Evolutionary conservation across 2,888 invertebrate genomes (phyloP).

Genomic region (Eupsilia transversa): DNA sequence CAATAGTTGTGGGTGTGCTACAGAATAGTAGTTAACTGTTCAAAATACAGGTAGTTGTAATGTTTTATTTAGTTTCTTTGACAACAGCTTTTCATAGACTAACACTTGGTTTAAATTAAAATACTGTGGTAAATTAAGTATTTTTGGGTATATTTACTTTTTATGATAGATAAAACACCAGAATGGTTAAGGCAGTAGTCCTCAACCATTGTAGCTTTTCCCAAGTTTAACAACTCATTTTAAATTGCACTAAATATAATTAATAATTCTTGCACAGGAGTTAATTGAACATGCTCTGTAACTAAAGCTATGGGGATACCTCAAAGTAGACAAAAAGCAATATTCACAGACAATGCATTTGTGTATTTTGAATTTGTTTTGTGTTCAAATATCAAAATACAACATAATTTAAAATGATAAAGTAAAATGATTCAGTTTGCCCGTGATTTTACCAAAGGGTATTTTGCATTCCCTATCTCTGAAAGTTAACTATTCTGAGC

Average conservation of each 20-base stretch:
- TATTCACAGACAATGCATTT: neutral
- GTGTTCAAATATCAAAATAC: neutral
- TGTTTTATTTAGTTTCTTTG: neutral
- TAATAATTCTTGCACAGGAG: neutral
- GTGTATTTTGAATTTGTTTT: neutral
- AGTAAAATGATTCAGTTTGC: neutral
- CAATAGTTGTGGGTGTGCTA: slow-evolving; percentile 13
- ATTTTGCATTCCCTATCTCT: neutral
- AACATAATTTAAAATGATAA: neutral
- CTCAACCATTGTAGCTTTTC: neutral
- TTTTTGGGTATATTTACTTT: neutral
- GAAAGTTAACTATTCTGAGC: slow-evolving; percentile 1
- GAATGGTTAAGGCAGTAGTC: neutral
- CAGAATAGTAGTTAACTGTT: slow-evolving; percentile 9
- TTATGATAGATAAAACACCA: neutral
- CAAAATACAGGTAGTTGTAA: slow-evolving; percentile 12
- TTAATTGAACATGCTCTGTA: neutral
- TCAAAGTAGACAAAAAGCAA: neutral
- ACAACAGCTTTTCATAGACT: neutral
- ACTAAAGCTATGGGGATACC: neutral
- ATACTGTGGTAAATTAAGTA: neutral
- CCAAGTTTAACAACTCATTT: neutral
- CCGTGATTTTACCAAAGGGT: neutral
- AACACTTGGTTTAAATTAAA: slow-evolving; percentile 1
- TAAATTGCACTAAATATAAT: slow-evolving; percentile 7